Conservation (phyloP, 1,140 invertebrate genomes). For the Plectrocnemia conspersa region DNA sequence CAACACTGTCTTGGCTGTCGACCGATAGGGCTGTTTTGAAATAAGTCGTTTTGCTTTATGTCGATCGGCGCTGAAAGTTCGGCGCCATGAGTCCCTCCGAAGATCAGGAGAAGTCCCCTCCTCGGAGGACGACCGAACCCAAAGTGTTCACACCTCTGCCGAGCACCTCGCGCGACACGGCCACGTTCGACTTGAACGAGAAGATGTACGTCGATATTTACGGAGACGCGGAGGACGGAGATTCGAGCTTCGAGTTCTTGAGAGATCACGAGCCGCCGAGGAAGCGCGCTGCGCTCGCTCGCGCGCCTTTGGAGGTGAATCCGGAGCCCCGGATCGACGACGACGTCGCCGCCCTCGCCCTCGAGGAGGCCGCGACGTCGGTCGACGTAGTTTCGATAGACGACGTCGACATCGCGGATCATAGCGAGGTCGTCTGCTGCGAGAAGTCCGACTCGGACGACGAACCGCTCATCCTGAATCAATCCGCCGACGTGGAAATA, state of each 20-base stretch:
- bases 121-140: not conserved
- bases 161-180: constrained; percentile 5
- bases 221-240: constrained; percentile 86
- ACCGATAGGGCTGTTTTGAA: too few relatives aligned
- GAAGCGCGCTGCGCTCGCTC: not conserved
- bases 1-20: too few relatives aligned
- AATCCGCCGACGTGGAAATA: too few relatives aligned
- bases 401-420: not conserved
- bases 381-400: not conserved
- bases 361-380: not conserved
- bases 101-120: not conserved
- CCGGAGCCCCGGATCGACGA: not conserved
- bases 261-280: not conserved
- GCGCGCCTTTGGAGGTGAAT: not conserved
- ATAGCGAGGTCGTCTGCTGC: not conserved
- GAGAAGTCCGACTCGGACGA: not conserved
- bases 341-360: constrained; percentile 4
- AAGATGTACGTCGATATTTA: constrained; percentile 68
- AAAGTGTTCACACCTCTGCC: constrained; percentile 1
- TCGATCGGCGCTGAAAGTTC: too few relatives aligned
- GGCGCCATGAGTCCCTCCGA: too few relatives aligned
- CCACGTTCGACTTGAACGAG: constrained; percentile 33
- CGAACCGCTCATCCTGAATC: not conserved
- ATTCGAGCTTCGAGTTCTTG: constrained; percentile 80
- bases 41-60: too few relatives aligned